Evolutionary conservation across 2,113 vertebrate species (phyloP), one percentile per base, ranked within the genome.

Genomic region (Toxotes jaculatrix): DNA sequence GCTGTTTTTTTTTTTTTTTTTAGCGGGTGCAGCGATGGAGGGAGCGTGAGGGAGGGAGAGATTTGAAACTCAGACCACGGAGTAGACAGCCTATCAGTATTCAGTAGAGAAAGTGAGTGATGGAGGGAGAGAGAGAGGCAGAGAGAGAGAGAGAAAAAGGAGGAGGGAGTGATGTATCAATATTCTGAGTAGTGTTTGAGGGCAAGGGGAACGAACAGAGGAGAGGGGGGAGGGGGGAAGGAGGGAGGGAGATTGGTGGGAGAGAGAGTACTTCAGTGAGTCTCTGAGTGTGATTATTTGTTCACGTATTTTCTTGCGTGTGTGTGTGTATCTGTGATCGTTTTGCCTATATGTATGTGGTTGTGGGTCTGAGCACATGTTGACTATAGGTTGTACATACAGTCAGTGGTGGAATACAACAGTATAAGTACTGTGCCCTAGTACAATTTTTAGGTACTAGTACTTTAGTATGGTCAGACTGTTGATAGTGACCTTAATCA

Each of bases 151-250:
- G 66, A 80, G 59, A 60, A 32, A 76, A 76, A 84, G 85, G 90
- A 89, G 89, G 85, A 88, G 94, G 89, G 95, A 93, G 94, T 92
- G 92, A 94, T 95, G 95, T 96, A 95, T 96, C 95, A 96, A 95
- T 96, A 96, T 96, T 96, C 95, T 93, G 95, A 95, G 95, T 95
- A 95, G 95, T 94, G 95, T 95, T 95, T 95, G 95, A 95, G 94
- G 94, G 94, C 94, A 95, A 94, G 93, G 94, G 93, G 93, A 96
- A 95, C 93, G 94, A 96, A 95, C 90, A 86, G 89, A 93, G 93
- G 93, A 94, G 92, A 89, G 90, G 89, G 87, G 91, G 88, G 36
- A 42, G 73, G 80, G 59, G 70, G 74, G 72, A n/a, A 63, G 55
- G 67, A 34, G 83, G 74, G 79, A 69, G 79, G 40, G 81, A 74